Base-by-base conservation (phyloP, 2,888 invertebrate genomes). In the Phalera bucephala region DNA sequence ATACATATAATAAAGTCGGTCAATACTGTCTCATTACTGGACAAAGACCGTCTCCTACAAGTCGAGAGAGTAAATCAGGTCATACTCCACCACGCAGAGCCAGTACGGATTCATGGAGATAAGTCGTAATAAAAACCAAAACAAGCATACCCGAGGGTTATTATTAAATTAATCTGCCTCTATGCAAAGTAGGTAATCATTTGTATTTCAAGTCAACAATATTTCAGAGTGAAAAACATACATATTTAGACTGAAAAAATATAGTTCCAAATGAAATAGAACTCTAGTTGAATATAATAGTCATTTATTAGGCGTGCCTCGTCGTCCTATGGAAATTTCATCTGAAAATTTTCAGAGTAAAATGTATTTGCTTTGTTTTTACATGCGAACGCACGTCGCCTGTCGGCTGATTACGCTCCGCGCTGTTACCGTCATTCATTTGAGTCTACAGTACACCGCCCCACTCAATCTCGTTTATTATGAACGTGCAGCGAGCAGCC, bases 401-500 rank as follows among this genome's bases (percentile, higher is more conserved):
- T 64, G 82, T 57, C 76, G 78, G 72, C 81, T 85, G 84, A 87
- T 87, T 86, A 83, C 83, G 72, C 67, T 63, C 66, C 67, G 64
- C 74, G 67, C 70, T 72, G 76, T 78, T 73, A 68, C 76, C 73
- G 85, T 82, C 85, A 81, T 84, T 87, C 86, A 86, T 85, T 87
- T 82, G 77, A 72, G 77, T 77, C 75, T 75, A 68, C 54, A 52
- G 70, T 59, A 67, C 80, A 69, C 72, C 76, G 75, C 80, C 80
- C 80, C 74, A 78, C 84, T 86, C 86, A 83, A 84, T 85, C 82
- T 84, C 80, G 80, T 86, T 84, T 80, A 86, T 87, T 84, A 86
- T 80, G 78, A 80, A 80, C 84, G 77, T 75, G 80, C 80, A 79
- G 55, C 74, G 64, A 62, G 64, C 71, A 53, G 70, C 72, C 72